phyloP scores from a whole-genome alignment of 2,113 vertebrate genomes.

The Nipponia nippon region DNA sequence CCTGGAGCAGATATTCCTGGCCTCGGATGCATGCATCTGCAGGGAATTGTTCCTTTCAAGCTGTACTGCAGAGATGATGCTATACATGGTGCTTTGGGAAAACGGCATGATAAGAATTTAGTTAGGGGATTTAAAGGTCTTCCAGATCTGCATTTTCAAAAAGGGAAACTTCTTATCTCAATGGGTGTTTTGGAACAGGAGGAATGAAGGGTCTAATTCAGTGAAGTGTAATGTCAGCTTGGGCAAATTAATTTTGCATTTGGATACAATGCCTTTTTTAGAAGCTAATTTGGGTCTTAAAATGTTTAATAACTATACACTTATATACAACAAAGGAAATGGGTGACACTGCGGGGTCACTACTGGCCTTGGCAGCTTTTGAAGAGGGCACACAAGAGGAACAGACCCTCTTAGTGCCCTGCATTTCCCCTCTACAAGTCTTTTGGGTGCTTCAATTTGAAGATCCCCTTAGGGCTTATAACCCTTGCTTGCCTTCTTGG shows the following conservation, averaged over 20 bases:
- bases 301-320: background rate
- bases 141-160: background rate
- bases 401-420: background rate
- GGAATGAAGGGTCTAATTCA: background rate
- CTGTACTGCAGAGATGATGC: background rate
- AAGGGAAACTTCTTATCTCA: background rate
- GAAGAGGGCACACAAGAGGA: background rate
- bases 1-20: background rate
- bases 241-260: background rate
- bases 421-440: background rate
- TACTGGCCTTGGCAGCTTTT: background rate
- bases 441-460: background rate
- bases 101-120: background rate
- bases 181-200: background rate
- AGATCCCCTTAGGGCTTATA: background rate
- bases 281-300: background rate
- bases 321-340: background rate
- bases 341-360: accelerated
- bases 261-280: background rate
- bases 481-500: background rate
- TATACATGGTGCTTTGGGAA: background rate
- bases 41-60: background rate
- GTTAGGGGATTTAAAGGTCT: slow-evolving; percentile 15
- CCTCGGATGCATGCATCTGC: background rate
- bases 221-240: background rate